Conservation (phyloP, 1,140 invertebrate species). For the Ips typographus region DNA sequence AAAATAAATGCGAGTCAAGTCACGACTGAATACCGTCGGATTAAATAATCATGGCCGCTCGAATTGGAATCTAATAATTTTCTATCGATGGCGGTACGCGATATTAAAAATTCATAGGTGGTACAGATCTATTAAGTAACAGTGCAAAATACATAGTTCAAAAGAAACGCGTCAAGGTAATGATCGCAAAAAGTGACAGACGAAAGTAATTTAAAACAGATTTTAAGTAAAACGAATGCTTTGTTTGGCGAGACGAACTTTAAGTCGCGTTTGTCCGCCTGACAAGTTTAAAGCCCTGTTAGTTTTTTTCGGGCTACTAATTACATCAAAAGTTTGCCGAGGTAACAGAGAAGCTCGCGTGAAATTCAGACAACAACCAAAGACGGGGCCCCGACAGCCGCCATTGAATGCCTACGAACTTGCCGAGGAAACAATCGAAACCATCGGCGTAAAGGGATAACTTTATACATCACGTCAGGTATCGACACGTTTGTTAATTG, state of each 20-base stretch:
- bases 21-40: no score
- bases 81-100: no score
- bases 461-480: constrained; percentile 34
- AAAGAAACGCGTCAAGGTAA: background rate
- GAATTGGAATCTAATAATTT: no score
- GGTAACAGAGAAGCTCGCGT: constrained; percentile 41
- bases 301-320: constrained; percentile 41
- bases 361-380: constrained; percentile 41
- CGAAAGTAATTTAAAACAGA: constrained; percentile 27
- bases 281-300: constrained; percentile 42
- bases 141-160: no score
- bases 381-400: constrained; percentile 23
- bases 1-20: no score
- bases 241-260: constrained; percentile 35
- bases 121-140: no score
- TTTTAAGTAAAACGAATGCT: constrained; percentile 26
- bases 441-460: constrained; percentile 33
- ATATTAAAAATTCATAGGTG: no score
- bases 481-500: constrained; percentile 24
- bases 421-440: constrained; percentile 27
- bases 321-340: constrained; percentile 38
- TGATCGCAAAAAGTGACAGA: constrained; percentile 8
- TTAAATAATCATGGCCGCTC: no score
- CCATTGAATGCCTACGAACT: constrained; percentile 27
- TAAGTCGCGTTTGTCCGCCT: constrained; percentile 31